Base-by-base conservation (phyloP, 2,888 invertebrate genomes). In the Apamea monoglypha region DNA sequence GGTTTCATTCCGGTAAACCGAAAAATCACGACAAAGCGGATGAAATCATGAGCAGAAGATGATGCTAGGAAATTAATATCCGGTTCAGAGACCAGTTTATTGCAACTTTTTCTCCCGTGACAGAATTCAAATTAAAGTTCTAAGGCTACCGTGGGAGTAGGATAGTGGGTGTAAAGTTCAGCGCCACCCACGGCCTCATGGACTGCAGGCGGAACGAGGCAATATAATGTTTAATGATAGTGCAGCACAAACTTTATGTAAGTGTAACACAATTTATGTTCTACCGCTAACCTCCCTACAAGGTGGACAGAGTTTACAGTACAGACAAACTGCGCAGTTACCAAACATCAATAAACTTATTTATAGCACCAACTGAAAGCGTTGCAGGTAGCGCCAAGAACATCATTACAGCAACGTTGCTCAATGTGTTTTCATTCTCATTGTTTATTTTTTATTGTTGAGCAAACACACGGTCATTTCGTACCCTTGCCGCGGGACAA, bases 121-220 rank as follows among this genome's bases (percentile, higher is more conserved):
- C 59, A 50, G 36, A 14, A 74, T 68, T 36, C 25, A 72, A 79
- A 69, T 72, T 77, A 73, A 87, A 72, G 74, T 76, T 69, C n/a
- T 68, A 50, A 72, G 44, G 36, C 36, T 53, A 32, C 63, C 25
- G 85, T 85, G 77, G 87, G 85, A 47, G 87, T 77, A 84, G 61
- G 59, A 36, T 18, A 69, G 85, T 87, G 85, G 85, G 85, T 77
- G 85, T 87, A 84, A 84, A 87, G 87, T 87, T 87, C 85, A 85
- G 69, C 73, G 40, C 81, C 66, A 69, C 85, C 85, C 77, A 84
- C 85, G 47, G 74, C 72, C 73, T 87, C 50, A 47, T 84, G 81
- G 32, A 59, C 36, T 73, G 72, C 86, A 86, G 71, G 71, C 87
- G 71, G 59, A 69, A 69, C 84, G 69, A 64, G 40, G 29, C 29